phyloP scores from a whole-genome alignment of 2,113 vertebrate species.

The Hippocampus zosterae region DNA sequence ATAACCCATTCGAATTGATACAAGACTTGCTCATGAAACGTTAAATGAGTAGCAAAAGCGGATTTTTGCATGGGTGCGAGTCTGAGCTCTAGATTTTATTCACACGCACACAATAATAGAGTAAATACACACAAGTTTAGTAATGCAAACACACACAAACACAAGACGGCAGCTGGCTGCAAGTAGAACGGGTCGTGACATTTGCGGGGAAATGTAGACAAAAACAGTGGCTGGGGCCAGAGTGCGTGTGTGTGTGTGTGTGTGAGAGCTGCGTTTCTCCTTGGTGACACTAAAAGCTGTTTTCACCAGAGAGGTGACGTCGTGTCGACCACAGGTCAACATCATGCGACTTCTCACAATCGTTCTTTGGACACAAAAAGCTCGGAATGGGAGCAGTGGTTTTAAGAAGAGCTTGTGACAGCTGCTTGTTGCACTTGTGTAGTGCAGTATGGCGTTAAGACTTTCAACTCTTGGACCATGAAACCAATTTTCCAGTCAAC shows the following conservation, averaged over 20 bases:
- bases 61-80: no score
- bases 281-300: background rate
- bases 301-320: background rate
- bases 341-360: background rate
- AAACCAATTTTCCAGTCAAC: background rate
- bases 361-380: background rate
- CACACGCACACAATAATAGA: no score
- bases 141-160: background rate
- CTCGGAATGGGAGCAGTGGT: background rate
- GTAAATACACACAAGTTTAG: background rate
- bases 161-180: background rate
- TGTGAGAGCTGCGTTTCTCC: background rate
- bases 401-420: background rate
- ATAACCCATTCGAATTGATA: no score
- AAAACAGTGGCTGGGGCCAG: background rate
- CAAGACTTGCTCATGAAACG: no score
- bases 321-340: background rate
- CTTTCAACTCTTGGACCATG: background rate
- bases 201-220: background rate
- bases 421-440: background rate
- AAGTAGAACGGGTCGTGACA: background rate
- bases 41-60: no score
- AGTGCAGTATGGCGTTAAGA: background rate
- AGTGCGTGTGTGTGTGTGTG: background rate
- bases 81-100: no score